Percentiles rank a stretch among this genome's conserved stretches.
Conservation (phyloP, 1,140 invertebrate species). For the Pseudomyrmex concolor region DNA sequence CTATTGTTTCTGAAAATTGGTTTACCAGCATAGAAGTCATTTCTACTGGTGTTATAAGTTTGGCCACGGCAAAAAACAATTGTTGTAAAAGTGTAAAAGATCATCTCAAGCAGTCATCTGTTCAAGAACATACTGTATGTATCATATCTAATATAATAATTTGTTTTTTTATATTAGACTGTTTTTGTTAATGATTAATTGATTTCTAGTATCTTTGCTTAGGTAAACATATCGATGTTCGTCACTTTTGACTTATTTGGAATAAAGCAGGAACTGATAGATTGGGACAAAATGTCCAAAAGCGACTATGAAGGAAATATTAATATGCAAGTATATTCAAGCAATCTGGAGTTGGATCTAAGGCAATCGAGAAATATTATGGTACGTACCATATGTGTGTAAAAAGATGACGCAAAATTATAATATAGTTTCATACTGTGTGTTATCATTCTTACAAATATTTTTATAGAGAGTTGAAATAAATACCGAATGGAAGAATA, state of each 20-base stretch:
- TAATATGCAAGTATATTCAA: constrained; percentile 71
- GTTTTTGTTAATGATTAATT: constrained; percentile 15
- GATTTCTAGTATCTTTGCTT: constrained; percentile 6
- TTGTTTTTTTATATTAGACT: not conserved
- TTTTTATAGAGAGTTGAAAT: constrained; percentile 74
- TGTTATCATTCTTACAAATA: constrained; percentile 17
- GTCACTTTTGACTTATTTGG: constrained; percentile 78
- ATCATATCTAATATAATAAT: constrained; percentile 10
- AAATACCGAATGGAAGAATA: constrained; percentile 67
- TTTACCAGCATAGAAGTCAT: constrained; percentile 73
- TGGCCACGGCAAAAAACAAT: constrained; percentile 59
- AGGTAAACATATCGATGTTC: constrained; percentile 67
- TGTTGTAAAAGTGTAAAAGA: constrained; percentile 59
- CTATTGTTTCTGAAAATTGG: constrained; percentile 65
- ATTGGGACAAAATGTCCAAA: constrained; percentile 64
- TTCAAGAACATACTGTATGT: constrained; percentile 67
- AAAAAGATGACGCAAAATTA: constrained; percentile 1
- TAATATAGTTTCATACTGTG: not conserved
- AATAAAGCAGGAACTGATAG: constrained; percentile 69
- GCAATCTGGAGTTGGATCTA: constrained; percentile 71
- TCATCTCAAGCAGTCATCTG: constrained; percentile 62
- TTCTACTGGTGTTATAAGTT: constrained; percentile 46
- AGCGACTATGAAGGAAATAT: constrained; percentile 76
- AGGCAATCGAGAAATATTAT: constrained; percentile 73
- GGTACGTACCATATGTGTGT: constrained; percentile 65